Conservation (phyloP, 2,888 invertebrate genomes). For the Drosophila flavopinicola region DNA sequence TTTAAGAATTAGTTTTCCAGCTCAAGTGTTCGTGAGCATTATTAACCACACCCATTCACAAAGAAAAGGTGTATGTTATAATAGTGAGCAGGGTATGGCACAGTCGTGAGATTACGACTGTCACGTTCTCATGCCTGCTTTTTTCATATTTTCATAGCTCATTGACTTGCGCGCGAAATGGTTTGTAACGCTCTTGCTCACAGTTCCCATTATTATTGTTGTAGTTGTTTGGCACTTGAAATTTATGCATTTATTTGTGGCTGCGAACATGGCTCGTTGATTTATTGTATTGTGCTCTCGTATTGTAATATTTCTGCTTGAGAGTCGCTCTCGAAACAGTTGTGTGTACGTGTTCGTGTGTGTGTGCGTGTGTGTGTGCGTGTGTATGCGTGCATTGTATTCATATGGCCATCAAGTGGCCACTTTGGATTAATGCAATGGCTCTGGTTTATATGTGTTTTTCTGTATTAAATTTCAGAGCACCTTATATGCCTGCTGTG, state of each 20-base stretch:
- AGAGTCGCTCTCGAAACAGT: conserved; percentile 43
- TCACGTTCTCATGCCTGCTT: conserved; percentile 19
- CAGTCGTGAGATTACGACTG: neutral
- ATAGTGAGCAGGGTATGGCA: neutral
- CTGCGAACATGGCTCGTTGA: conserved; percentile 55
- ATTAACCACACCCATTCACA: neutral
- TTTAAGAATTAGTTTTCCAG: too few species aligned
- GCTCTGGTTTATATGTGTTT: conserved; percentile 28
- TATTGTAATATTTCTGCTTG: conserved; percentile 60
- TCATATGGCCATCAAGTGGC: conserved; percentile 62
- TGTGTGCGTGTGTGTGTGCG: conserved; percentile 11
- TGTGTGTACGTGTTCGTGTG: conserved; percentile 6
- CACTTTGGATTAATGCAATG: conserved; percentile 47
- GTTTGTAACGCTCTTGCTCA: conserved; percentile 46
- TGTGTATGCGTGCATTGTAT: conserved; percentile 25
- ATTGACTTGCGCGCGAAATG: conserved; percentile 70
- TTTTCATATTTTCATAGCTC: conserved; percentile 73
- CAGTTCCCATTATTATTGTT: conserved; percentile 7
- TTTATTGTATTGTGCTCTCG: conserved; percentile 69
- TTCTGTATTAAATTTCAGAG: conserved; percentile 9
- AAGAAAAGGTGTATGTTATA: too few species aligned
- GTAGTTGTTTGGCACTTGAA: conserved; percentile 57
- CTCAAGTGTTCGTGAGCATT: too few species aligned
- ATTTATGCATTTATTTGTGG: conserved; percentile 75
- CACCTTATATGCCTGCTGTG: conserved; percentile 1